A percentile compares a stretch with the other conserved stretches of the same genome.
phyloP scores from a whole-genome alignment of 2,113 vertebrate species.

The Antechinus stuartii region DNA sequence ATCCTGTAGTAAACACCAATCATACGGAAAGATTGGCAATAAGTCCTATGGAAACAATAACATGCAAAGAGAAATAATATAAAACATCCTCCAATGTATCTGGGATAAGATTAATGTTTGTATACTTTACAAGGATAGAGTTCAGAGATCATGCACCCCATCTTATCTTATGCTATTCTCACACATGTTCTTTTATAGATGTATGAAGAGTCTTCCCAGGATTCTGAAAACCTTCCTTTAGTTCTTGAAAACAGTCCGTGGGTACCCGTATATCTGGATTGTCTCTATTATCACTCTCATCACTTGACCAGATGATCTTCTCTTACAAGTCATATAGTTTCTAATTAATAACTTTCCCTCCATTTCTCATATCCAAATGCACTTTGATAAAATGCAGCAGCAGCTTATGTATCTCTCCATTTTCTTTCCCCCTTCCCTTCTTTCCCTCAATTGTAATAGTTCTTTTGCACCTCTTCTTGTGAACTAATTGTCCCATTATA shows the following conservation, averaged over 20 bases:
- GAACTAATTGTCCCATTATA: too few relatives aligned
- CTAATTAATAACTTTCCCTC: background rate
- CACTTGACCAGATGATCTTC: background rate
- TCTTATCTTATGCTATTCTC: background rate
- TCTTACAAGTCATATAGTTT: background rate
- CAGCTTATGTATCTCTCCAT: background rate
- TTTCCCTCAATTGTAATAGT: too few relatives aligned
- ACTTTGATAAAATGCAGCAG: background rate
- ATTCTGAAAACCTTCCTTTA: background rate
- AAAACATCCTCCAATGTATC: background rate
- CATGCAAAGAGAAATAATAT: background rate
- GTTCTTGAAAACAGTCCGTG: background rate
- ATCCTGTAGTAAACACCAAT: background rate
- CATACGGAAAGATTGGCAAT: fast-evolving
- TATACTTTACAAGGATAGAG: background rate
- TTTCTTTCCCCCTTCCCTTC: too few relatives aligned
- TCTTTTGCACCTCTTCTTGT: too few relatives aligned
- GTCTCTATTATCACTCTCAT: background rate
- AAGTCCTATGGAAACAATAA: background rate
- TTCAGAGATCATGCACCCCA: background rate
- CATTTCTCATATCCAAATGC: background rate
- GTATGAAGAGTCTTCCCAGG: background rate
- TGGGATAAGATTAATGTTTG: background rate
- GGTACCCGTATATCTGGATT: background rate
- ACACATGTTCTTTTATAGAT: background rate